phyloP scores from a whole-genome alignment of 2,113 vertebrate genomes.

The Gorsachius goisagi region DNA sequence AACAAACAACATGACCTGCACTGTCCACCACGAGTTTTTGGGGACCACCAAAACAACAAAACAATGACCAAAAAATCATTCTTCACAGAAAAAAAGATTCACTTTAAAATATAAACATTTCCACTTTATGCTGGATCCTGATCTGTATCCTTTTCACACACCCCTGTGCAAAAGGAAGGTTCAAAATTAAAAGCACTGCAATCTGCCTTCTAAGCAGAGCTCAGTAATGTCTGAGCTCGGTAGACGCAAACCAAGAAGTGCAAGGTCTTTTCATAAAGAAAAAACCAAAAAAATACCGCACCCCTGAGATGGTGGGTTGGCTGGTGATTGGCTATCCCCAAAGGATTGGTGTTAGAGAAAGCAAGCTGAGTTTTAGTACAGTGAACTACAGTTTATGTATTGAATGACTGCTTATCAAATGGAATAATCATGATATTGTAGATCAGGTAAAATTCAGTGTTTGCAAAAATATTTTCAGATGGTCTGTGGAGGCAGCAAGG shows the following conservation, averaged over 20 bases:
- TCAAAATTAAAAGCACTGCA: background rate
- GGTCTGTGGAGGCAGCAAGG: background rate
- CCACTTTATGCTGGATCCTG: background rate
- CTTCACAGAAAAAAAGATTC: background rate
- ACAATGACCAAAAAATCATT: background rate
- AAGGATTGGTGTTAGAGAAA: background rate
- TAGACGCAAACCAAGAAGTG: background rate
- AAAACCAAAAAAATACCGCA: background rate
- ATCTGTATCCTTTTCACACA: background rate
- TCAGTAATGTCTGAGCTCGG: background rate
- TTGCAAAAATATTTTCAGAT: background rate
- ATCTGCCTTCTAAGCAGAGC: background rate
- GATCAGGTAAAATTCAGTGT: background rate
- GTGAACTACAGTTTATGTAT: background rate
- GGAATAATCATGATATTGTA: background rate
- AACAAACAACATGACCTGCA: background rate
- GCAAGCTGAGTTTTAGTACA: background rate
- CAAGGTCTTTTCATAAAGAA: background rate
- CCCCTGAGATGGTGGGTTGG: too few species aligned
- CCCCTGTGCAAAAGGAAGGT: accelerated
- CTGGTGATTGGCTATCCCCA: background rate
- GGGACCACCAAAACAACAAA: background rate
- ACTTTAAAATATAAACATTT: background rate
- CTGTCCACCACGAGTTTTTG: background rate
- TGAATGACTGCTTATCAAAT: background rate